phyloP scores from a whole-genome alignment of 2,888 invertebrate species.

The Malacosoma neustria region DNA sequence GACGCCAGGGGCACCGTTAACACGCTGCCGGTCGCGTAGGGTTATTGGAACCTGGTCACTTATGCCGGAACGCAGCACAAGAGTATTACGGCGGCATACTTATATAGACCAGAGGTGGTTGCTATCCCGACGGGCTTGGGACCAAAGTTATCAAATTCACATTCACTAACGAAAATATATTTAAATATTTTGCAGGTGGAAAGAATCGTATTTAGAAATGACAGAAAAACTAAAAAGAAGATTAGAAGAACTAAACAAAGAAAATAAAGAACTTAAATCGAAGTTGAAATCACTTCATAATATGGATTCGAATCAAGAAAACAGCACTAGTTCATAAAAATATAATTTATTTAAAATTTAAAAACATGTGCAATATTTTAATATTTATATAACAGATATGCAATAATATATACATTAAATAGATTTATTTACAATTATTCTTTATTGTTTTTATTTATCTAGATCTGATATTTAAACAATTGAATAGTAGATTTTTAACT shows the following conservation, averaged over 20 bases:
- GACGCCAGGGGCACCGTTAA: too few relatives aligned
- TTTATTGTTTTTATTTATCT: neutral
- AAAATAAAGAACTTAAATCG: constrained; percentile 66
- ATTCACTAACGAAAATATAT: too few relatives aligned
- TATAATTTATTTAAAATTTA: constrained; percentile 2
- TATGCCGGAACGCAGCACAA: too few relatives aligned
- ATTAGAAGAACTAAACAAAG: constrained; percentile 68
- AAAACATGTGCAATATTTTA: constrained; percentile 40
- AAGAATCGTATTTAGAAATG: constrained; percentile 76
- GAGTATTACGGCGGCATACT: too few relatives aligned
- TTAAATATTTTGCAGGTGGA: constrained; percentile 71
- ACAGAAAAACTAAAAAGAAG: constrained; percentile 76
- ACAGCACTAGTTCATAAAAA: constrained; percentile 29
- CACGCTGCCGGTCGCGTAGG: too few relatives aligned
- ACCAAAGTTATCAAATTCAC: too few relatives aligned
- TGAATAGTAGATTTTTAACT: too few relatives aligned
- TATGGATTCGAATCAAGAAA: constrained; percentile 25
- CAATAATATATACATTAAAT: constrained; percentile 5
- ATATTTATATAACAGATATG: constrained; percentile 18
- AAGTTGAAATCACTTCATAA: constrained; percentile 37
- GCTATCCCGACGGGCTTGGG: too few relatives aligned
- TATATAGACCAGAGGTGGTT: too few relatives aligned
- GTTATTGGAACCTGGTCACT: too few relatives aligned
- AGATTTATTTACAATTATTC: neutral
- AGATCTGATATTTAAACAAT: too few relatives aligned